These are phyloP conservation scores for Numenius phaeopus DNA, from an alignment of 2,797 vertebrate genomes.

Conservation along the genomic window DNA sequence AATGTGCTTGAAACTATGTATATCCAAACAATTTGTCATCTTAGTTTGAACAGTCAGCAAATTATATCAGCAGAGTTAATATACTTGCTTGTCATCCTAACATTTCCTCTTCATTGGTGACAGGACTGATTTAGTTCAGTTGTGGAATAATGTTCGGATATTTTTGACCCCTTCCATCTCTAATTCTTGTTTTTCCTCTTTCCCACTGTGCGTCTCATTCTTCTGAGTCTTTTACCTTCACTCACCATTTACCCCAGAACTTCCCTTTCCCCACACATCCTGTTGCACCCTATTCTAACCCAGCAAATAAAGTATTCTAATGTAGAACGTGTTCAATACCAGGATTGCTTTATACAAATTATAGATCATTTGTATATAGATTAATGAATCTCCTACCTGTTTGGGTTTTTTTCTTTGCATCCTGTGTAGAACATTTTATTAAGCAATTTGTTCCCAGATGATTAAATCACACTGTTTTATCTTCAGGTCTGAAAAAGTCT, in stretches of 20 bases:
- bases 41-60: neutral
- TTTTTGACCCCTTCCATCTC: neutral
- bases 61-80: neutral
- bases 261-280: neutral
- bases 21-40: neutral
- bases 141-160: neutral
- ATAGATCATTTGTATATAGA: neutral
- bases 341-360: neutral
- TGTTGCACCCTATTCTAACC: neutral
- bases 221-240: neutral
- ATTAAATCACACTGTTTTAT: neutral
- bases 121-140: neutral
- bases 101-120: neutral
- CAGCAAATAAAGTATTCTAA: neutral
- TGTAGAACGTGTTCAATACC: neutral
- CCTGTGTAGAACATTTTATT: neutral
- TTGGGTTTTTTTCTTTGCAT: neutral
- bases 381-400: neutral
- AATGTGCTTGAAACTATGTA: neutral
- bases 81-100: neutral
- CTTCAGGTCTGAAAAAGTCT: neutral
- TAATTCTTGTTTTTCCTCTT: neutral
- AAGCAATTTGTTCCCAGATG: neutral
- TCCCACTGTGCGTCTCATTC: neutral
- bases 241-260: neutral